Conservation (phyloP, 1,140 invertebrate genomes). For the Drosophila kikkawai region DNA sequence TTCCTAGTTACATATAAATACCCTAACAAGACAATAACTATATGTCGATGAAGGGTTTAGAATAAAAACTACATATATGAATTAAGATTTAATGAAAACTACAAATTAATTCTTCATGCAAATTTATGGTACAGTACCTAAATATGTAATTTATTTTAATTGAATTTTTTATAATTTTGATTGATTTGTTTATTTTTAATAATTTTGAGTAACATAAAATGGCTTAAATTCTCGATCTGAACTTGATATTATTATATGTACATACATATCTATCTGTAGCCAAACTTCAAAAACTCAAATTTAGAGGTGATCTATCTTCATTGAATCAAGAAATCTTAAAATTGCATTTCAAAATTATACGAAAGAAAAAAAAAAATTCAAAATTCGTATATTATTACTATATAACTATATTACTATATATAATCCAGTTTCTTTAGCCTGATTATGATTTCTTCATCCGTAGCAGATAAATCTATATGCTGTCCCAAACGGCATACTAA, state of each 20-base stretch:
- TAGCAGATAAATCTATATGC: not conserved
- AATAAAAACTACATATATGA: not conserved
- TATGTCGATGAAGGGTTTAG: not conserved
- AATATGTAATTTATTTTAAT: not conserved
- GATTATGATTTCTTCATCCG: not conserved
- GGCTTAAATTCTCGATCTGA: too few relatives aligned
- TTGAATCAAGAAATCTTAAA: not conserved
- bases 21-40: not conserved
- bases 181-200: not conserved
- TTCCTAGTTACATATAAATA: conserved; percentile 1
- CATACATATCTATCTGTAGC: too few relatives aligned
- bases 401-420: too few relatives aligned
- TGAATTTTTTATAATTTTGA: not conserved
- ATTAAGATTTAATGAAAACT: too few relatives aligned
- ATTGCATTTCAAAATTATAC: too few relatives aligned
- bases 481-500: not conserved
- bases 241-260: too few relatives aligned
- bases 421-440: too few relatives aligned
- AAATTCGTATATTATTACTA: too few relatives aligned
- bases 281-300: not conserved
- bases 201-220: too few relatives aligned
- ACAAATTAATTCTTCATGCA: not conserved
- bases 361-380: too few relatives aligned
- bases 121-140: too few relatives aligned
- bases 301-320: not conserved